phyloP scores from a whole-genome alignment of 2,113 vertebrate genomes.

The Thamnaconus septentrionalis region DNA sequence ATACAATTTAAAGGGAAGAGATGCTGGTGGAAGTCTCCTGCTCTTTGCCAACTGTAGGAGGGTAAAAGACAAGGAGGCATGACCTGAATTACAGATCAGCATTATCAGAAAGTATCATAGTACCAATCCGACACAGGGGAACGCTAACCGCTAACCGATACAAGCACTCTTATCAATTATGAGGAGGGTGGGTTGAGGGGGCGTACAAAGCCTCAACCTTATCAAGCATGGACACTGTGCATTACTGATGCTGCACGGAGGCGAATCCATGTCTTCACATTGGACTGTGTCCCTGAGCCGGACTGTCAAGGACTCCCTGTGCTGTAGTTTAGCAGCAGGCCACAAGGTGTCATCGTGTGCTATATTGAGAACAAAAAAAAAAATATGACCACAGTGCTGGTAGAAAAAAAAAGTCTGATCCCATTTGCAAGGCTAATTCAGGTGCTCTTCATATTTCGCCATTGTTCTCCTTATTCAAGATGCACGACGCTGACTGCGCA shows the following conservation, averaged over 20 bases:
- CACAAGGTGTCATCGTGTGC: conserved; percentile 68
- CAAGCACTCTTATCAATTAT: conserved; percentile 16
- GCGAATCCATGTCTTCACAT: conserved; percentile 1
- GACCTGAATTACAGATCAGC: conserved; percentile 37
- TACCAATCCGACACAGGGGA: background rate
- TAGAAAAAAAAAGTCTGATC: conserved; percentile 44
- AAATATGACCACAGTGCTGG: conserved; percentile 20
- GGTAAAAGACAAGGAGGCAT: conserved; percentile 27
- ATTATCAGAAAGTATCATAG: conserved; percentile 11
- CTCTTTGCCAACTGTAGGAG: conserved; percentile 14
- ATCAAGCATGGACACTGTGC: too few relatives aligned
- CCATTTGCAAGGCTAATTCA: conserved; percentile 53
- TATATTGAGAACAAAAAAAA: conserved; percentile 16
- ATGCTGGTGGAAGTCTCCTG: background rate
- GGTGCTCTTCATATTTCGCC: conserved; percentile 37
- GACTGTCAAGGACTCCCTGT: conserved; percentile 9
- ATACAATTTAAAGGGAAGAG: conserved; percentile 18
- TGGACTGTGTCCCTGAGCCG: conserved; percentile 14
- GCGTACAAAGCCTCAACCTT: background rate
- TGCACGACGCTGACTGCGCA: too few relatives aligned
- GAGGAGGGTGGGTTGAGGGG: conserved; percentile 1
- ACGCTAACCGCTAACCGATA: conserved; percentile 36
- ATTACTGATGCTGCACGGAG: too few relatives aligned
- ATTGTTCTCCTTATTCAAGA: too few relatives aligned
- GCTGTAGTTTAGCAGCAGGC: conserved; percentile 57